These are phyloP conservation scores for Rhea americana DNA, from an alignment of 2,113 vertebrate species.

Conservation along the genomic window DNA sequence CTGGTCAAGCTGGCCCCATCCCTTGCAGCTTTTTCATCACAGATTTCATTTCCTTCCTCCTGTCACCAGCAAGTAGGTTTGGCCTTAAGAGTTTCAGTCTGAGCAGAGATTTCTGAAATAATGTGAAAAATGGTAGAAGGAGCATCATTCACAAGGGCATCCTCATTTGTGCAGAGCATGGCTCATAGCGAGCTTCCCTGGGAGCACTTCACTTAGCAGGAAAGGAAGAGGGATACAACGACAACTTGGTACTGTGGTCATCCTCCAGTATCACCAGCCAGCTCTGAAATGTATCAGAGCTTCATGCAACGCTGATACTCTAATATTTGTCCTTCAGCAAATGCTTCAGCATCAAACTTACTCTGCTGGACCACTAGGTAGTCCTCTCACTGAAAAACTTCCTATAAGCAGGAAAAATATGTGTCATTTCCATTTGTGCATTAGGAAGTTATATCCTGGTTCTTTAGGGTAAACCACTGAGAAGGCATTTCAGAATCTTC, in stretches of 20 bases:
- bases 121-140: background rate
- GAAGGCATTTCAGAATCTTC: background rate
- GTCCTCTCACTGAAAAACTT: background rate
- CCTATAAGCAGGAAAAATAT: background rate
- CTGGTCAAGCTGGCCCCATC: background rate
- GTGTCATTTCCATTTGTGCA: background rate
- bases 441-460: background rate
- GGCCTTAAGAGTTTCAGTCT: background rate
- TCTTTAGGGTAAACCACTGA: background rate
- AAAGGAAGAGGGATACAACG: background rate
- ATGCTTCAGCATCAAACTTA: background rate
- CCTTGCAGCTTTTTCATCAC: background rate
- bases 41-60: accelerated
- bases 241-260: background rate
- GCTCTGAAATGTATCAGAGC: background rate
- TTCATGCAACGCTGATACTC: background rate
- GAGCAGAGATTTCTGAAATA: background rate
- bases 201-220: background rate
- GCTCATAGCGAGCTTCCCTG: background rate
- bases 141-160: background rate
- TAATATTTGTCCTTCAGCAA: background rate
- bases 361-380: background rate
- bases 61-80: background rate
- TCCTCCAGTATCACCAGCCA: background rate
- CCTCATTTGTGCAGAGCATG: accelerated